phyloP scores from a whole-genome alignment of 1,140 invertebrate species.

The Drosophila subobscura region DNA sequence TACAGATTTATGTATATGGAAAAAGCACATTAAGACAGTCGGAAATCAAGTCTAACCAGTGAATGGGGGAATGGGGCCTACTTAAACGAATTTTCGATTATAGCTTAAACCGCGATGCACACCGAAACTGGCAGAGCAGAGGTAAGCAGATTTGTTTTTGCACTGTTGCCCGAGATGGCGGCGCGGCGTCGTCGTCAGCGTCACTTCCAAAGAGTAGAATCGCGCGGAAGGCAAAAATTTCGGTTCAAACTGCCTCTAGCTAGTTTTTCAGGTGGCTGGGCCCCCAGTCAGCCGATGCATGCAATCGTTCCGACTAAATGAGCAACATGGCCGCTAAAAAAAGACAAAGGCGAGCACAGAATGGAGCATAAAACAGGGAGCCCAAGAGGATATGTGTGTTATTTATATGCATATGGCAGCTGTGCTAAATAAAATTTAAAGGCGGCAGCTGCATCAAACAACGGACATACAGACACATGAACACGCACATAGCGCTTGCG shows the following conservation, averaged over 20 bases:
- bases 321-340: conserved; percentile 47
- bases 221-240: conserved; percentile 36
- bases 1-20: conserved; percentile 19
- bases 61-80: conserved; percentile 18
- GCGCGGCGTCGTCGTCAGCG: neutral
- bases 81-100: conserved; percentile 51
- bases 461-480: conserved; percentile 5
- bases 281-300: conserved; percentile 31
- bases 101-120: conserved; percentile 39
- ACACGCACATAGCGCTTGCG: conserved; percentile 41
- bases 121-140: conserved; percentile 41
- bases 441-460: conserved; percentile 57
- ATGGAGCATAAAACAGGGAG: conserved; percentile 36
- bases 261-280: conserved; percentile 52
- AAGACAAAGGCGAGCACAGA: conserved; percentile 4
- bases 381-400: conserved; percentile 45
- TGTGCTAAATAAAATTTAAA: conserved; percentile 60
- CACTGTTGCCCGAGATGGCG: conserved; percentile 25
- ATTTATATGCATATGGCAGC: conserved; percentile 66
- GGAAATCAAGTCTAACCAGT: conserved; percentile 38
- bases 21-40: conserved; percentile 51
- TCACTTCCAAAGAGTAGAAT: conserved; percentile 19
- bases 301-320: conserved; percentile 31
- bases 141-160: conserved; percentile 6
- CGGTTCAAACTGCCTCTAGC: conserved; percentile 67